Evolutionary conservation across 53 echinoderm and acorn worm genomes (phyloP).

Genomic region (Stichopus horrens): DNA sequence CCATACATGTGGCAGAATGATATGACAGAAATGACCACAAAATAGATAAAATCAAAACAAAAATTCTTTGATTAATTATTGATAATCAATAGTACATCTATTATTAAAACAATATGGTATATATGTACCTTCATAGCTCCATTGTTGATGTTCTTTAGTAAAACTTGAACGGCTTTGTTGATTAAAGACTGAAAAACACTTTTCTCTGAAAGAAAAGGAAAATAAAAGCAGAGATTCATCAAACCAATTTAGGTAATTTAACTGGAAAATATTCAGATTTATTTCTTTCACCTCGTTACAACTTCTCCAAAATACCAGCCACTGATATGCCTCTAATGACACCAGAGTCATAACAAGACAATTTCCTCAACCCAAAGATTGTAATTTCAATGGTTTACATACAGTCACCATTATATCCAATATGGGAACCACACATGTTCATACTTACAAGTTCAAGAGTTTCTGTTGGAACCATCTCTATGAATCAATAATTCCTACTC

Average conservation of each 20-base stretch:
- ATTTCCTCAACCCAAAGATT: too few relatives aligned
- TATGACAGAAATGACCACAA: neutral
- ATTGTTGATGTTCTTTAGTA: constrained; percentile 78
- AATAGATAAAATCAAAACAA: neutral
- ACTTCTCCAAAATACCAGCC: too few relatives aligned
- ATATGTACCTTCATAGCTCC: constrained; percentile 85
- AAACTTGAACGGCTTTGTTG: constrained; percentile 70
- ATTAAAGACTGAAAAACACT: constrained; percentile 69
- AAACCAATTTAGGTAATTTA: neutral
- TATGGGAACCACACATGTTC: neutral
- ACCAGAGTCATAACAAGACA: too few relatives aligned
- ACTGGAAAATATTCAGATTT: too few relatives aligned
- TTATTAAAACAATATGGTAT: neutral
- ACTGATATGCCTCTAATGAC: too few relatives aligned
- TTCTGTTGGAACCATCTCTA: too few relatives aligned
- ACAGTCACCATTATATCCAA: too few relatives aligned
- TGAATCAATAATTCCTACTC: too few relatives aligned
- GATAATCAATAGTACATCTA: neutral
- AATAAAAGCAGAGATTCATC: neutral
- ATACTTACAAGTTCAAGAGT: neutral
- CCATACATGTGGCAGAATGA: too few relatives aligned
- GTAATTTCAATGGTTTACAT: too few relatives aligned
- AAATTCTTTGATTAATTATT: neutral
- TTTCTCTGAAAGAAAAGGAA: neutral
- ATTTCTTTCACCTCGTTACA: too few relatives aligned